Evolutionary conservation across 2,888 invertebrate species (phyloP).

Genomic region (Callyntrura guangdongensis): DNA sequence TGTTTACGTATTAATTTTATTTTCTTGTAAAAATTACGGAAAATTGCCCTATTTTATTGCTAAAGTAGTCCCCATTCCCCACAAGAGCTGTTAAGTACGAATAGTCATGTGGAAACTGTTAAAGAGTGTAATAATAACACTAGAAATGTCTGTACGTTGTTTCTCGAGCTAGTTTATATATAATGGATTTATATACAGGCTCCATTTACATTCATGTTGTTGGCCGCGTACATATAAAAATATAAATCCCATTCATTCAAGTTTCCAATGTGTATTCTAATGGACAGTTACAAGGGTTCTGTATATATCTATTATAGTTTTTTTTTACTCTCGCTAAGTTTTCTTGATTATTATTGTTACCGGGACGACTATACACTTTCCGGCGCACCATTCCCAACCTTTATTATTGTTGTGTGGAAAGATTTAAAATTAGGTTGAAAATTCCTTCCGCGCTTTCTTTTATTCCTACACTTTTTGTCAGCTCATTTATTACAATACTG

Average conservation of each 20-base stretch:
- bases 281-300: constrained; percentile 42
- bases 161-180: too few relatives aligned
- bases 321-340: neutral
- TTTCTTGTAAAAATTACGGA: neutral
- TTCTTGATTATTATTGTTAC: neutral
- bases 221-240: neutral
- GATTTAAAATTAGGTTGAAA: constrained; percentile 66
- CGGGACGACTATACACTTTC: neutral
- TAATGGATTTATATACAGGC: too few relatives aligned
- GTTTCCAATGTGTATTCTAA: constrained; percentile 43
- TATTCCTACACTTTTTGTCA: constrained; percentile 35
- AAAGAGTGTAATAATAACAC: too few relatives aligned
- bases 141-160: neutral
- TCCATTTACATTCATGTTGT: too few relatives aligned
- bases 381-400: neutral
- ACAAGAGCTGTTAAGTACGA: neutral
- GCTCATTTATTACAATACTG: neutral
- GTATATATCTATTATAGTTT: neutral
- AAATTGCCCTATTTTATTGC: neutral
- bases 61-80: neutral
- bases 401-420: constrained; percentile 58
- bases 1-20: neutral
- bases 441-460: constrained; percentile 36
- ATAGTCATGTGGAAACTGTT: too few relatives aligned
- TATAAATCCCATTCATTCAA: constrained; percentile 55